Conservation (phyloP, 2,113 vertebrate genomes). For the Asarcornis scutulata region DNA sequence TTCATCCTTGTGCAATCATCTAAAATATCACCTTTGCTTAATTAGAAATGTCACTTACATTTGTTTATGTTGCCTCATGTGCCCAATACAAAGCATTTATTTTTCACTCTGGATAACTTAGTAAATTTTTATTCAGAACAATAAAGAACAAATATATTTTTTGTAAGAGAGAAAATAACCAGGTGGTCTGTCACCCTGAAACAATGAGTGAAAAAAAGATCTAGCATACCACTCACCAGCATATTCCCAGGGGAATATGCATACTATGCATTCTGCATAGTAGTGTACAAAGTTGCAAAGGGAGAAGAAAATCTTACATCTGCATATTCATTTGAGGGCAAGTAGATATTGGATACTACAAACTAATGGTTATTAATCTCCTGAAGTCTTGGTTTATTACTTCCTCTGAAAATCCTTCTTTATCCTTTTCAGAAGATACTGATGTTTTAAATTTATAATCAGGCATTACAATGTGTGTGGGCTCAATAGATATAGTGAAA, state of each 20-base stretch:
- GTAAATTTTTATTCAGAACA: neutral
- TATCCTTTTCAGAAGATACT: slow-evolving; percentile 34
- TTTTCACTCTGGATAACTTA: neutral
- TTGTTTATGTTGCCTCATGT: neutral
- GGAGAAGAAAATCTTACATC: neutral
- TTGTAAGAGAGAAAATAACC: neutral
- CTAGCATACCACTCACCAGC: neutral
- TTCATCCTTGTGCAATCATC: neutral
- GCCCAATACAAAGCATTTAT: neutral
- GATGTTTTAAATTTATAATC: slow-evolving; percentile 55
- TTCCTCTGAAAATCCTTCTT: neutral
- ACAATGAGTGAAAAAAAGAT: neutral
- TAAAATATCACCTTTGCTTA: neutral
- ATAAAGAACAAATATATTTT: neutral
- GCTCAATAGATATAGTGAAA: slow-evolving; percentile 47
- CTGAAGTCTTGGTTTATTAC: neutral
- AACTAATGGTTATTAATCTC: neutral
- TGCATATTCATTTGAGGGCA: neutral
- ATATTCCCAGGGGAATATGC: neutral
- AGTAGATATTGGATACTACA: neutral
- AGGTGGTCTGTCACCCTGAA: neutral
- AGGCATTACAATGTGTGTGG: neutral
- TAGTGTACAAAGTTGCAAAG: neutral
- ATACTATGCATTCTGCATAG: neutral
- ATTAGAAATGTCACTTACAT: neutral